Evolutionary conservation across 2,888 invertebrate species (phyloP).

Genomic region (Electrophaes corylata): DNA sequence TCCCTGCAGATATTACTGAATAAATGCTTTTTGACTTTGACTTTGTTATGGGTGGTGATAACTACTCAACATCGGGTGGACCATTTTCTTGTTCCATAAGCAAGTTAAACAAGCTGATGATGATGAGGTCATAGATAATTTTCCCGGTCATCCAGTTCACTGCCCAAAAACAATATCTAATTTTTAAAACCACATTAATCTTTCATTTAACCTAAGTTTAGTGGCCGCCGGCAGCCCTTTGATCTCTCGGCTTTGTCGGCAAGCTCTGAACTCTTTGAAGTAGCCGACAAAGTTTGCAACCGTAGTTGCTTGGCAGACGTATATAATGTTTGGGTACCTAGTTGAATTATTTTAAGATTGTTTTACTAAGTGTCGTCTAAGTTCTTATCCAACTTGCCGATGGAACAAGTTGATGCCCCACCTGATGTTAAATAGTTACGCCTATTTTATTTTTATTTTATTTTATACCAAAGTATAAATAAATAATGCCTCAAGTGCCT

Average conservation of each 20-base stretch:
- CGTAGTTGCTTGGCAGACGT: conserved; percentile 15
- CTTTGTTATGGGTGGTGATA: no score
- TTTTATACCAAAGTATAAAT: no score
- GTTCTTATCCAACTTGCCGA: no score
- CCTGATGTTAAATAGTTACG: no score
- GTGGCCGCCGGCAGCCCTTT: conserved; percentile 39
- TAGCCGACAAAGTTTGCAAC: conserved; percentile 31
- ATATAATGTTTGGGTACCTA: conserved; percentile 21
- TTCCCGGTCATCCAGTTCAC: conserved; percentile 1
- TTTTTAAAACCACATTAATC: conserved; percentile 22
- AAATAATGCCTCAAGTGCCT: no score
- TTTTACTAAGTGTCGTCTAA: not conserved
- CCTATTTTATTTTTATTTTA: no score
- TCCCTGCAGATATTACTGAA: no score
- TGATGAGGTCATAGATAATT: not conserved
- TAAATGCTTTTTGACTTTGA: no score
- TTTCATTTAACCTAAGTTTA: conserved; percentile 29
- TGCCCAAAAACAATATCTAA: conserved; percentile 20
- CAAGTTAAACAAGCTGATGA: not conserved
- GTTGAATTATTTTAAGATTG: conserved; percentile 23
- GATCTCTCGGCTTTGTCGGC: conserved; percentile 41
- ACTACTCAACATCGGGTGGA: no score
- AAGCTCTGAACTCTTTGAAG: conserved; percentile 34
- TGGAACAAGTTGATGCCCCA: no score
- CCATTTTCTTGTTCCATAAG: no score